Evolutionary conservation across 2,888 invertebrate species (phyloP).

Genomic region (Fabriciana adippe): DNA sequence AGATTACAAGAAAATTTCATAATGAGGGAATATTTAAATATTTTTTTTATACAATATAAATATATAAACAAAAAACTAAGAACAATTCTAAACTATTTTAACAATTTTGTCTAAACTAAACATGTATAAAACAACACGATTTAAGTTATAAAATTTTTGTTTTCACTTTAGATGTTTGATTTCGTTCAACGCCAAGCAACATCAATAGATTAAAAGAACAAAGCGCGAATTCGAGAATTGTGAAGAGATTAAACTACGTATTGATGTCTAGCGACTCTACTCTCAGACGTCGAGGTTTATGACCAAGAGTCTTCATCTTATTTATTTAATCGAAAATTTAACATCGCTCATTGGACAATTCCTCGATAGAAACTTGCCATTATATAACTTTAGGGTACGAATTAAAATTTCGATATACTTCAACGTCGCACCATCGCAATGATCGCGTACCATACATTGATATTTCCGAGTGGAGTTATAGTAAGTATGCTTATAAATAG

Average conservation of each 20-base stretch:
- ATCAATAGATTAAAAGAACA: constrained; percentile 71
- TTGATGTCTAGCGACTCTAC: constrained; percentile 80
- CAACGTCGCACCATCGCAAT: constrained; percentile 9
- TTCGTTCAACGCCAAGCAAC: constrained; percentile 78
- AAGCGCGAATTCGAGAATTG: constrained; percentile 67
- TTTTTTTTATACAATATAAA: constrained; percentile 48
- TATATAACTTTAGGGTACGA: constrained; percentile 3
- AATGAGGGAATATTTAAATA: constrained; percentile 70
- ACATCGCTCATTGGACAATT: constrained; percentile 23
- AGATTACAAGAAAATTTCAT: constrained; percentile 71
- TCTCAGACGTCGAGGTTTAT: constrained; percentile 52
- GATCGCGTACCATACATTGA: constrained; percentile 16
- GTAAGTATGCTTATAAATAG: constrained; percentile 53
- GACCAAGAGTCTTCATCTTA: constrained; percentile 31
- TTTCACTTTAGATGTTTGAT: constrained; percentile 69
- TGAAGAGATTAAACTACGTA: constrained; percentile 70
- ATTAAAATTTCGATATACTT: constrained; percentile 7
- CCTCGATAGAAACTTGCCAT: constrained; percentile 24
- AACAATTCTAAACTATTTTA: constrained; percentile 75
- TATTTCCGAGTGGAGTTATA: constrained; percentile 31
- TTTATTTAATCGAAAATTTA: constrained; percentile 24
- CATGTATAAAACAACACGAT: constrained; percentile 66
- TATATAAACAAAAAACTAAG: constrained; percentile 61
- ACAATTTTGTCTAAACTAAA: constrained; percentile 76
- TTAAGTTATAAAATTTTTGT: constrained; percentile 52